Percentiles rank a stretch among this genome's conserved stretches.
These are phyloP conservation scores for Caenorhabditis becei DNA, from an alignment of 2,888 invertebrate species.

Conservation along the genomic window DNA sequence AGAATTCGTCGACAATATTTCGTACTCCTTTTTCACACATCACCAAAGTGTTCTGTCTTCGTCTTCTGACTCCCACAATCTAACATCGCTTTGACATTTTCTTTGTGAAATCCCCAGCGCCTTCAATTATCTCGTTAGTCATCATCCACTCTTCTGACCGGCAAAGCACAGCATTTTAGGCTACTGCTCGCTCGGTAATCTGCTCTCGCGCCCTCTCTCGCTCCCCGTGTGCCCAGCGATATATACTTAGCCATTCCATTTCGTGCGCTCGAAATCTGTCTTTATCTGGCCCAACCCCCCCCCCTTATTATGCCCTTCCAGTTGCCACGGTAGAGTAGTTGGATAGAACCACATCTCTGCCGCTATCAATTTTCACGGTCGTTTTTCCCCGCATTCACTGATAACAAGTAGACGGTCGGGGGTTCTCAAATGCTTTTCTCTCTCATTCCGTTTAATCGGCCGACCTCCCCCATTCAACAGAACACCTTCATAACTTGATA, in stretches of 20 bases:
- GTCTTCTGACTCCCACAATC: background rate
- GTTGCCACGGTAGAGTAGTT: slow-evolving; percentile 3
- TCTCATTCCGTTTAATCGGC: background rate
- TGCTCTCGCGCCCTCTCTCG: background rate
- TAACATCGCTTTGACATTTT: background rate
- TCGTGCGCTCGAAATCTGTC: background rate
- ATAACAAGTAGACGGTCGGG: background rate
- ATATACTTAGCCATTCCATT: background rate
- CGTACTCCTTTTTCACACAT: background rate
- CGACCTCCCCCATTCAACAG: background rate
- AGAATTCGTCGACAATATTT: background rate
- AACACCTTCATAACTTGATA: background rate
- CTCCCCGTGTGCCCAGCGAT: background rate
- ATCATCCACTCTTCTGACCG: background rate
- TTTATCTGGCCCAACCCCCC: background rate
- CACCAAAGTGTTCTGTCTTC: background rate
- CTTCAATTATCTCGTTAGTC: slow-evolving; percentile 17
- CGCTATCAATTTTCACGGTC: slow-evolving; percentile 15
- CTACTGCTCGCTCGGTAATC: background rate
- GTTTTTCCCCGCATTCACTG: slow-evolving; percentile 12
- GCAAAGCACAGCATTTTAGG: background rate
- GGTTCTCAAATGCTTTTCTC: slow-evolving; percentile 8
- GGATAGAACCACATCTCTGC: slow-evolving; percentile 1
- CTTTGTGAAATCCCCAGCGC: background rate
- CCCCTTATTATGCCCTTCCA: background rate